Evolutionary conservation across 2,113 vertebrate genomes (phyloP), one percentile per base, ranked within the genome.

Genomic region (Oncorhynchus masou): DNA sequence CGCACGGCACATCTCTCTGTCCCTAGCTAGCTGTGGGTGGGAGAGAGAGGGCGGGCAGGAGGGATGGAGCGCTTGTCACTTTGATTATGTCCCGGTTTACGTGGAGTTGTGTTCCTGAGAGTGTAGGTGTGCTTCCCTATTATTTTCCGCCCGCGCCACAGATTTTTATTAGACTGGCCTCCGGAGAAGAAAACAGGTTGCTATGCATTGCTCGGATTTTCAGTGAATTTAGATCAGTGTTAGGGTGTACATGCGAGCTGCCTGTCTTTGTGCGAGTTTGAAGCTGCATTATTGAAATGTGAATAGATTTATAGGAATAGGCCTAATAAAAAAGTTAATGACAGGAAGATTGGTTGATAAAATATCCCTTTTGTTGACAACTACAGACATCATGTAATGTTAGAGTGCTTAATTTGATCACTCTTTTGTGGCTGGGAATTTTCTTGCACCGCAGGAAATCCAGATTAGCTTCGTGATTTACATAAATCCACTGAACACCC

Each of bases 51-150:
- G 70, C 16, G 66, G 75, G 81, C 0, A 75, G 5, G 68, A 71
- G 73, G 78, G 68, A 70, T 76, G 70, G 79, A 49, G 83, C 16
- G 68, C n/a, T 25, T 71, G 70, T 71, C 68, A 71, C 62, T 86
- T 80, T 88, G 87, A 88, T 88, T 86, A 90, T 83, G 83, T 71
- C 83, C 78, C 84, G 85, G 83, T 90, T 89, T 87, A 85, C 71
- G 75, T 81, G 75, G 80, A 77, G 86, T 87, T 89, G 87, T 87
- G 87, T 88, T 85, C 74, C 74, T 80, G 66, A 34, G 74, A 82
- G 76, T 83, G 80, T 74, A 51, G 74, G 85, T 81, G 73, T 79
- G 70, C 57, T 76, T 82, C 54, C 83, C 64, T 80, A 77, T 85
- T 75, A 78, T 88, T 88, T 83, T 3, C n/a, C 20, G 16, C 29